Evolutionary conservation across 2,113 vertebrate genomes (phyloP).

Genomic region (Anoplopoma fimbria): DNA sequence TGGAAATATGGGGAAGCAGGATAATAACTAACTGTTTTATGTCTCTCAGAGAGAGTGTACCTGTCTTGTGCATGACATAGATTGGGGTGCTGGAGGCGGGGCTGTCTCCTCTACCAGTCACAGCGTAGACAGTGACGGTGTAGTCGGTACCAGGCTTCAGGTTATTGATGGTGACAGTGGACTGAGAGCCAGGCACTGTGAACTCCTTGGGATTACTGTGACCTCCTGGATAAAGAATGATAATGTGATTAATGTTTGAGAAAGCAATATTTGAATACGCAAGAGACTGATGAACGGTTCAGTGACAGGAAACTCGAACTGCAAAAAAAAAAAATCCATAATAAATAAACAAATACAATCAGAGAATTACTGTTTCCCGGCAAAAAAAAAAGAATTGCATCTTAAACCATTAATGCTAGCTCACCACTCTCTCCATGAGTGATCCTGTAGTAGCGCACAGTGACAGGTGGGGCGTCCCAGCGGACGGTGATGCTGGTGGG

Average conservation of each 20-base stretch:
- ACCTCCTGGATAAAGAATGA: slow-evolving; percentile 81
- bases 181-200: slow-evolving; percentile 90
- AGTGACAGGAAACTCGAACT: not conserved
- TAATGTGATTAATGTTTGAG: not conserved
- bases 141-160: slow-evolving; percentile 93
- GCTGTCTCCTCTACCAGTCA: slow-evolving; percentile 96
- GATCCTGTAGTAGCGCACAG: slow-evolving; percentile 95
- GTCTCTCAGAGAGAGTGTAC: slow-evolving; percentile 67
- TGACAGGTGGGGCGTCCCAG: slow-evolving; percentile 95
- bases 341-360: not conserved
- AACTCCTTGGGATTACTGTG: slow-evolving; percentile 90
- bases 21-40: not conserved
- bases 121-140: slow-evolving; percentile 92
- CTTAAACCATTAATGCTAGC: not conserved
- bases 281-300: too few relatives aligned
- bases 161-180: slow-evolving; percentile 88
- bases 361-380: too few relatives aligned
- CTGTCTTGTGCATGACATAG: slow-evolving; percentile 91
- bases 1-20: not conserved
- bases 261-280: not conserved
- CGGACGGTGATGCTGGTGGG: slow-evolving; percentile 90
- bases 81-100: slow-evolving; percentile 96
- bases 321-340: not conserved
- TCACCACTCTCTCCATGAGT: slow-evolving; percentile 92
- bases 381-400: not conserved